Evolutionary conservation across 2,797 vertebrate genomes (phyloP).

Genomic region (Pithecia hirsuta): DNA sequence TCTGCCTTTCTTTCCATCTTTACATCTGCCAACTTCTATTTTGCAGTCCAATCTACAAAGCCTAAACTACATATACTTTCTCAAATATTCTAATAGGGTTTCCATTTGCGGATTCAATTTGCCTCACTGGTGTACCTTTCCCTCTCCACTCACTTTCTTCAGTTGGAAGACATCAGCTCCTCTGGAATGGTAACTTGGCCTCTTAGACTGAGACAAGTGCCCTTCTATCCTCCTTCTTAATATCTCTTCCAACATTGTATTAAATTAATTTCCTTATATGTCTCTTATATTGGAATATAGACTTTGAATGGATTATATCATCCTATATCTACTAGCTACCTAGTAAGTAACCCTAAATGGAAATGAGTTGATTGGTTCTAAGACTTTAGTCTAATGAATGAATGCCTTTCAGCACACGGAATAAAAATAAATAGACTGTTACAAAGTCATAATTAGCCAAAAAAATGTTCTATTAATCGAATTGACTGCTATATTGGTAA

Average conservation of each 20-base stretch:
- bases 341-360: not conserved
- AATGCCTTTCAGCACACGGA: not conserved
- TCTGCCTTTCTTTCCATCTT: not conserved
- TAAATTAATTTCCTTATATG: not conserved
- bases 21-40: not conserved
- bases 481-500: not conserved
- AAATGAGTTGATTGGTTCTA: not conserved
- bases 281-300: not conserved
- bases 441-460: not conserved
- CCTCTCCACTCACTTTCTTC: fast-evolving
- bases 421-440: not conserved
- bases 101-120: not conserved
- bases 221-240: not conserved
- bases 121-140: not conserved
- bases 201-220: not conserved
- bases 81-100: not conserved
- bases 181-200: not conserved
- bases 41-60: not conserved
- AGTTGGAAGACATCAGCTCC: fast-evolving
- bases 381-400: not conserved
- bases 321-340: not conserved
- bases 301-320: not conserved
- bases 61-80: not conserved
- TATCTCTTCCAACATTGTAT: not conserved
- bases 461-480: not conserved